Percentiles rank a stretch among this genome's conserved stretches.
phyloP scores from a whole-genome alignment of 2,797 vertebrate genomes.

The Cichlasoma orientale region DNA sequence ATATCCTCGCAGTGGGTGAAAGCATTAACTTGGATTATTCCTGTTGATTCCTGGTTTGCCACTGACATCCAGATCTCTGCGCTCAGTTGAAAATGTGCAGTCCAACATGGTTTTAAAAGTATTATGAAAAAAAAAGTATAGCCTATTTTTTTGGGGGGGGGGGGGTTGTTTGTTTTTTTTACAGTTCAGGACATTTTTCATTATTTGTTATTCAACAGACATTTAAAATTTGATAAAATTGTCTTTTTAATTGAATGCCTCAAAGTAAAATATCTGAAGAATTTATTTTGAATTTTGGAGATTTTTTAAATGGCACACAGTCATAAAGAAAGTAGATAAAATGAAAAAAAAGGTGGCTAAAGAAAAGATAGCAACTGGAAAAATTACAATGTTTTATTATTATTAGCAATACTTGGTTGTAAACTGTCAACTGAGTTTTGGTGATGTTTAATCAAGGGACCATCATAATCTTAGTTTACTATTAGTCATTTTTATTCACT shows the following conservation, averaged over 20 bases:
- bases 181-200: background rate
- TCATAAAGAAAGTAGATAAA: background rate
- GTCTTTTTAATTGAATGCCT: background rate
- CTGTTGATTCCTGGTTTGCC: conserved; percentile 24
- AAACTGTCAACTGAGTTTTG: background rate
- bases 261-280: background rate
- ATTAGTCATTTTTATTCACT: background rate
- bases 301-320: background rate
- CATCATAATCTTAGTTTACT: background rate
- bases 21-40: conserved; percentile 39
- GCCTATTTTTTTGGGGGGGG: too few relatives aligned
- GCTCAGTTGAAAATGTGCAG: conserved; percentile 1
- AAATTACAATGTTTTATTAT: background rate
- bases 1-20: conserved; percentile 22
- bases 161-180: background rate
- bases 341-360: background rate
- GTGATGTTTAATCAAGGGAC: background rate
- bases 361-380: background rate
- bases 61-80: conserved; percentile 16
- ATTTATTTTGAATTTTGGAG: background rate
- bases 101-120: background rate
- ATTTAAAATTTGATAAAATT: background rate
- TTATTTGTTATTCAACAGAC: background rate
- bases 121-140: background rate
- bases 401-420: background rate